Conservation (phyloP, 2,888 invertebrate genomes). For the Gerosis bhagava region DNA sequence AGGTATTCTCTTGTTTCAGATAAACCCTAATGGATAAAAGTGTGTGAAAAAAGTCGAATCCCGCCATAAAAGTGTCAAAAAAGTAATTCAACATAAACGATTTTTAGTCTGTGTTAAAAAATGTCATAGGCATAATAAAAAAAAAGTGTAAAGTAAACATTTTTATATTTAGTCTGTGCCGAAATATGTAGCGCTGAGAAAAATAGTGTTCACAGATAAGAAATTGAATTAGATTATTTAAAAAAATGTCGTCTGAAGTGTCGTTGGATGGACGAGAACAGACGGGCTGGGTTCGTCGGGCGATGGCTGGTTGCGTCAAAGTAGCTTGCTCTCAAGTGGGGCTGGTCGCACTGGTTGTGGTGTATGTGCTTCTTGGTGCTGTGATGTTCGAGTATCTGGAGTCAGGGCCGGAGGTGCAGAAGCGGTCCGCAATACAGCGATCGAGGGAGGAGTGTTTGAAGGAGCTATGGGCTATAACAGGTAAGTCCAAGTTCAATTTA, state of each 20-base stretch:
- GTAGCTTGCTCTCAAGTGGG: slow-evolving; percentile 87
- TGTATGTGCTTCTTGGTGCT: slow-evolving; percentile 89
- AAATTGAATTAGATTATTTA: too few relatives aligned
- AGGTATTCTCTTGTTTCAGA: slow-evolving; percentile 22
- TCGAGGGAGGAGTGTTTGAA: slow-evolving; percentile 86
- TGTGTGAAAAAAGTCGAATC: not conserved
- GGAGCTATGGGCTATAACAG: slow-evolving; percentile 91
- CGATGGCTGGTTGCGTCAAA: slow-evolving; percentile 67
- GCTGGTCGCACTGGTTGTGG: slow-evolving; percentile 87
- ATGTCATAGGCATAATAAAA: not conserved
- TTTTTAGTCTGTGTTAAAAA: not conserved
- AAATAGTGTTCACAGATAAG: slow-evolving; percentile 13
- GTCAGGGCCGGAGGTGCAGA: slow-evolving; percentile 85
- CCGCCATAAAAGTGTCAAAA: slow-evolving; percentile 1
- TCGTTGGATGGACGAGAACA: slow-evolving; percentile 69
- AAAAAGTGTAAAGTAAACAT: too few relatives aligned
- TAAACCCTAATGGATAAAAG: slow-evolving; percentile 17
- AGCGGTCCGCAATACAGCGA: slow-evolving; percentile 83
- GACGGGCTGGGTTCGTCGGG: slow-evolving; percentile 58
- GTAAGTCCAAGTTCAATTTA: slow-evolving; percentile 70
- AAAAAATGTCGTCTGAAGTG: slow-evolving; percentile 75
- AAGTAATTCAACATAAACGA: too few relatives aligned
- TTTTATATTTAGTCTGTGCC: not conserved
- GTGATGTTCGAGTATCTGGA: slow-evolving; percentile 89
- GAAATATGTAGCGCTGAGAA: not conserved